phyloP scores from a whole-genome alignment of 2,113 vertebrate species.

The Dicentrarchus labrax region DNA sequence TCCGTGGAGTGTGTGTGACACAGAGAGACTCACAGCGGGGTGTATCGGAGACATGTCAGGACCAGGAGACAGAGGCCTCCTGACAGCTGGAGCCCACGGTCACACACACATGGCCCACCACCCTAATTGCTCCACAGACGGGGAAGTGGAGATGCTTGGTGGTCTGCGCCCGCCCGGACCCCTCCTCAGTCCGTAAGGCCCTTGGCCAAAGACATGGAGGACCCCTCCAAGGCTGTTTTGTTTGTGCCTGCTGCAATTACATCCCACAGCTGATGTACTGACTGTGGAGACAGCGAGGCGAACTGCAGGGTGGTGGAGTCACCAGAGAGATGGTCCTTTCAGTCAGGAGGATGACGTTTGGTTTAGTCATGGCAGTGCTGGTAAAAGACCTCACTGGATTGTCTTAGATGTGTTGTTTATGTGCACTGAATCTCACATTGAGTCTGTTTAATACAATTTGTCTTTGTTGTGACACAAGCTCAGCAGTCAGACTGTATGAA shows the following conservation, averaged over 20 bases:
- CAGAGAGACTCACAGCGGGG: conserved; percentile 76
- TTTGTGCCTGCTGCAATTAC: conserved; percentile 80
- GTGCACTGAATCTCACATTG: background rate
- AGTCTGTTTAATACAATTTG: background rate
- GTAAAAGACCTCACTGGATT: background rate
- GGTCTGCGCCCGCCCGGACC: conserved; percentile 55
- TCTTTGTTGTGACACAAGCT: background rate
- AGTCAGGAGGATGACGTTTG: conserved; percentile 44
- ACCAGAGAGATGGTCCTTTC: conserved; percentile 38
- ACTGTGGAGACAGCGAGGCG: conserved; percentile 38
- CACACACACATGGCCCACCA: conserved; percentile 55
- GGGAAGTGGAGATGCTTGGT: conserved; percentile 61
- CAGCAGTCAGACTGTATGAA: background rate
- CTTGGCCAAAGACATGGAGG: conserved; percentile 75
- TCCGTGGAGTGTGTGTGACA: conserved; percentile 75
- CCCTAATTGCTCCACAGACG: conserved; percentile 81
- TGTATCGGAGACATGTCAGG: conserved; percentile 82
- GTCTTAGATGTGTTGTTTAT: background rate
- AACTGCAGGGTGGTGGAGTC: conserved; percentile 62
- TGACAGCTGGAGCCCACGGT: conserved; percentile 82
- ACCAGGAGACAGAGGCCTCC: conserved; percentile 80
- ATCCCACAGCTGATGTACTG: conserved; percentile 76
- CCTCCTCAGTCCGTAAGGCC: conserved; percentile 69
- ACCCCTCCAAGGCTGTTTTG: conserved; percentile 79
- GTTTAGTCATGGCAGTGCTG: conserved; percentile 42